These are phyloP conservation scores for Rhinophrynus dorsalis DNA, from an alignment of 2,797 vertebrate genomes.

Conservation along the genomic window DNA sequence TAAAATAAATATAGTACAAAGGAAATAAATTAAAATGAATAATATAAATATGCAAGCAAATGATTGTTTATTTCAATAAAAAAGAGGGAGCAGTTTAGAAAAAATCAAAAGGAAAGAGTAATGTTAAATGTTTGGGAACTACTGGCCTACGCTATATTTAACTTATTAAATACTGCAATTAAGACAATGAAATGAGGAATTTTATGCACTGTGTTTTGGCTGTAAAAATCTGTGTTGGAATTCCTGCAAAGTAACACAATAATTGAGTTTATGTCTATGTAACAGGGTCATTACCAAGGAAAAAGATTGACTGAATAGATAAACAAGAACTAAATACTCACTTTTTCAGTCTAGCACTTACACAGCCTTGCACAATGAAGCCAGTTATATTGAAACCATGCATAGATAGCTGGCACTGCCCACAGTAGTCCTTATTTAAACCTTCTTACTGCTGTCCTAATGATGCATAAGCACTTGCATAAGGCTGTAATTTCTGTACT, in stretches of 20 bases:
- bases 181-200: background rate
- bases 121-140: too few species aligned
- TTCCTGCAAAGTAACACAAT: constrained; percentile 36
- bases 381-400: constrained; percentile 2
- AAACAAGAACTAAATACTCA: constrained; percentile 15
- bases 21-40: too few species aligned
- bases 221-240: constrained; percentile 26
- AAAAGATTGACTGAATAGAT: constrained; percentile 31
- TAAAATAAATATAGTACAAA: too few species aligned
- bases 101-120: too few species aligned
- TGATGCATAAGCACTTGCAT: constrained; percentile 6
- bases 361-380: constrained; percentile 26
- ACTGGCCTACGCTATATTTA: background rate
- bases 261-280: constrained; percentile 28
- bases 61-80: too few species aligned
- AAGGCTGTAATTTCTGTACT: constrained; percentile 12
- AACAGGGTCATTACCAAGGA: constrained; percentile 33
- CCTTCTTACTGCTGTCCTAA: constrained; percentile 2
- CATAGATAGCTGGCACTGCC: background rate
- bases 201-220: constrained; percentile 24
- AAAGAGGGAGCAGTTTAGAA: too few species aligned
- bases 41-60: too few species aligned
- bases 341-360: constrained; percentile 19
- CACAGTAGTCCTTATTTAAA: constrained; percentile 20
- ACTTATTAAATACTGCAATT: background rate